Evolutionary conservation across 2,113 vertebrate species (phyloP).

Genomic region (Callaeas wilsoni): DNA sequence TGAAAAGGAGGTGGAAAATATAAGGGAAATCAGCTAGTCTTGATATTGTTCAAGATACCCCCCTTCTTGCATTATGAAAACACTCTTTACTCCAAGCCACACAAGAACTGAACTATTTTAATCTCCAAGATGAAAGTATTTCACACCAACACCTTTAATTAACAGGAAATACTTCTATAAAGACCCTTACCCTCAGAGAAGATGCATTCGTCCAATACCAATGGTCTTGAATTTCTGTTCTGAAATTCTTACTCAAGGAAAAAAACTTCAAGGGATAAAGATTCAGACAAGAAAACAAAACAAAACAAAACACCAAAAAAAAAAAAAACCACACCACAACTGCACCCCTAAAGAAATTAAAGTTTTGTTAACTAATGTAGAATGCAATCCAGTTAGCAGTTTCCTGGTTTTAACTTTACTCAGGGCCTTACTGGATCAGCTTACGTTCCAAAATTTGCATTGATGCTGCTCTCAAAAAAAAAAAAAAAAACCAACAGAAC

Average conservation of each 20-base stretch:
- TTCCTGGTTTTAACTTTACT: neutral
- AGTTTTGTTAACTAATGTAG: neutral
- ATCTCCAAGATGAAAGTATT: neutral
- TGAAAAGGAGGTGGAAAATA: neutral
- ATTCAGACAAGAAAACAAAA: neutral
- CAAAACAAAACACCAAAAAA: neutral
- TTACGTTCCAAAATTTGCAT: neutral
- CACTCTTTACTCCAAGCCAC: neutral
- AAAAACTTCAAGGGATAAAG: neutral
- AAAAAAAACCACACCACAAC: neutral
- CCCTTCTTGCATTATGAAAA: neutral
- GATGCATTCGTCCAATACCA: neutral
- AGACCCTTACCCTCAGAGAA: accelerated
- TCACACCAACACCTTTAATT: neutral
- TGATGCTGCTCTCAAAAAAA: neutral
- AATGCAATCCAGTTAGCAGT: neutral
- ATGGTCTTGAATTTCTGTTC: neutral
- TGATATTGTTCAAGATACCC: neutral
- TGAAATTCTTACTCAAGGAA: neutral
- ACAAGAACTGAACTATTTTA: neutral
- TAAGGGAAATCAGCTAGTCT: neutral
- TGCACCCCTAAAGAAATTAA: neutral
- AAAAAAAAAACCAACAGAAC: no score
- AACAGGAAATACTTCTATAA: neutral
- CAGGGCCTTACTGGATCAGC: neutral